These are phyloP conservation scores for Botia kubotai DNA, from an alignment of 2,797 vertebrate species.

Conservation along the genomic window DNA sequence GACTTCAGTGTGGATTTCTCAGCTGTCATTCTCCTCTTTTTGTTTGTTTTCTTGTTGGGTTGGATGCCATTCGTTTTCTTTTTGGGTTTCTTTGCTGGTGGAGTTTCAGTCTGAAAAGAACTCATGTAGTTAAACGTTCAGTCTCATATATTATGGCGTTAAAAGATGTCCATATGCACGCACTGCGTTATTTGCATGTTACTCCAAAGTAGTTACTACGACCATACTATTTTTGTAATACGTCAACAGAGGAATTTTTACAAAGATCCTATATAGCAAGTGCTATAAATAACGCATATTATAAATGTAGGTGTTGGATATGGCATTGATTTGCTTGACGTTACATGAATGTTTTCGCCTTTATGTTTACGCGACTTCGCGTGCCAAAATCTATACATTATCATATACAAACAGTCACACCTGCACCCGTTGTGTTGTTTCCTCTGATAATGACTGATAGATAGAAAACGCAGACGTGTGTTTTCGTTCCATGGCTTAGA, in stretches of 20 bases:
- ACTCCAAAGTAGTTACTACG: background rate
- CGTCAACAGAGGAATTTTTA: background rate
- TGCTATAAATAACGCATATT: background rate
- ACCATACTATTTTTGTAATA: background rate
- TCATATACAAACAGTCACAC: conserved; percentile 57
- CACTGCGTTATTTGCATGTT: background rate
- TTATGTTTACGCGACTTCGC: too few relatives aligned
- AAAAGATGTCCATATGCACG: too few relatives aligned
- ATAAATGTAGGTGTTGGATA: background rate
- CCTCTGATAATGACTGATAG: conserved; percentile 67
- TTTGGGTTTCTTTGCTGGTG: conserved; percentile 70
- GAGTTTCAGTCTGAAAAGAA: conserved; percentile 34
- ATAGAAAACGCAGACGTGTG: conserved; percentile 79
- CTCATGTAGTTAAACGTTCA: background rate
- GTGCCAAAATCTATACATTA: background rate
- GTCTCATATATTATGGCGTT: too few relatives aligned
- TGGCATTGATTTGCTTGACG: too few relatives aligned
- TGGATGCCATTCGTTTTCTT: conserved; percentile 65
- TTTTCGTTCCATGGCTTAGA: conserved; percentile 73
- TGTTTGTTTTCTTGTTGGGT: conserved; percentile 44
- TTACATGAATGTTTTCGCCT: background rate
- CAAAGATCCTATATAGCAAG: background rate
- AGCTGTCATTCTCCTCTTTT: conserved; percentile 66
- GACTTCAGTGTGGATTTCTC: conserved; percentile 51
- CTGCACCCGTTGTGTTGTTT: conserved; percentile 58